Evolutionary conservation across 2,888 invertebrate species (phyloP).

Genomic region (Hirudinaria manillensis): DNA sequence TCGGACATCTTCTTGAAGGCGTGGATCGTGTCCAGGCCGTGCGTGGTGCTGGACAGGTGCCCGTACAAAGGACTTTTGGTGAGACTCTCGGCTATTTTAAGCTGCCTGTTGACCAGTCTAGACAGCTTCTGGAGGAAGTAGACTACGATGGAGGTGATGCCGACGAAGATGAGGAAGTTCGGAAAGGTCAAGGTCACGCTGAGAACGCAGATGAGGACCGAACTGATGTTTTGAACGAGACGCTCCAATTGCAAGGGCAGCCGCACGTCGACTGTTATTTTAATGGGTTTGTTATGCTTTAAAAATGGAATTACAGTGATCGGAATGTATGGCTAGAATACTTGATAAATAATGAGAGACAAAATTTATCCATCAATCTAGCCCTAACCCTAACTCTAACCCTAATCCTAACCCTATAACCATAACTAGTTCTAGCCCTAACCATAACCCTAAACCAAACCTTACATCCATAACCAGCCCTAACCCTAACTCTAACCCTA

Average conservation of each 20-base stretch:
- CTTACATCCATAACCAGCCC: too few relatives aligned
- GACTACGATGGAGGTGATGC: constrained; percentile 52
- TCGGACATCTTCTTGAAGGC: constrained; percentile 61
- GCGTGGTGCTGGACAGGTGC: constrained; percentile 60
- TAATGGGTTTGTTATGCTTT: not conserved
- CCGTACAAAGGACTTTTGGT: constrained; percentile 62
- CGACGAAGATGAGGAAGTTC: constrained; percentile 52
- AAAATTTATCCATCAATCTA: too few relatives aligned
- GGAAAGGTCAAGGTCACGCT: constrained; percentile 80
- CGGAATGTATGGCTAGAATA: constrained; percentile 45
- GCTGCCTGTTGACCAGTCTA: constrained; percentile 51
- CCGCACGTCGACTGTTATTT: constrained; percentile 26
- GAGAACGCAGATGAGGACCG: constrained; percentile 71
- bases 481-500: too few relatives aligned
- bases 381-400: too few relatives aligned
- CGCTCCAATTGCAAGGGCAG: constrained; percentile 61
- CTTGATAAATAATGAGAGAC: not conserved
- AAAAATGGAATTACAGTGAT: not conserved
- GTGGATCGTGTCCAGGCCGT: constrained; percentile 62
- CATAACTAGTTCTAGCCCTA: too few relatives aligned
- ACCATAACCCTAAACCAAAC: too few relatives aligned
- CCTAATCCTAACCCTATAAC: too few relatives aligned
- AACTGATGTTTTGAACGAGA: constrained; percentile 59
- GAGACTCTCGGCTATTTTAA: constrained; percentile 57
- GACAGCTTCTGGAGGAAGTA: constrained; percentile 51